Conservation (phyloP, 2,113 vertebrate species). For the Eptesicus fuscus region DNA sequence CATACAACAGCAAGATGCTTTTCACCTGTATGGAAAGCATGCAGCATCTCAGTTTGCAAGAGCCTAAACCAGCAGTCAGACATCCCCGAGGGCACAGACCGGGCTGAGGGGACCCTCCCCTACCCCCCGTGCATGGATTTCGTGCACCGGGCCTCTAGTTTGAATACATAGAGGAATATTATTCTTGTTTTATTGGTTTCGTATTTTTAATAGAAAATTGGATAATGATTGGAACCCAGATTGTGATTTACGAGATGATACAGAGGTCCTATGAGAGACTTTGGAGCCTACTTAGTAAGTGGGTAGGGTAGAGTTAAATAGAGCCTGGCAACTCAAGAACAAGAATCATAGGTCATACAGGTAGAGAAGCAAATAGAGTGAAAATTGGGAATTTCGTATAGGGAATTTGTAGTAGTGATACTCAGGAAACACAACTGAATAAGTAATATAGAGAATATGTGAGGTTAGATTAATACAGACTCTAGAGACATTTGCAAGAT, state of each 20-base stretch:
- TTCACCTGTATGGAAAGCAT: too few relatives aligned
- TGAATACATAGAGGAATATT: background rate
- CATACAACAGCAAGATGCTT: too few relatives aligned
- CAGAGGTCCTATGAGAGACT: background rate
- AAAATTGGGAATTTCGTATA: slow-evolving; percentile 5
- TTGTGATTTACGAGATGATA: slow-evolving; percentile 13
- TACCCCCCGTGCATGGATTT: too few relatives aligned
- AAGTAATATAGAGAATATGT: background rate
- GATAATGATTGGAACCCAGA: background rate
- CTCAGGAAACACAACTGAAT: background rate
- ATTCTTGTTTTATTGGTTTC: background rate
- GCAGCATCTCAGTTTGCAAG: too few relatives aligned
- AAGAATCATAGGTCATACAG: background rate
- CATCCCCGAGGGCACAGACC: too few relatives aligned
- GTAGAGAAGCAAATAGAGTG: background rate
- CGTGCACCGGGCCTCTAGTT: background rate
- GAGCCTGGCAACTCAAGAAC: background rate
- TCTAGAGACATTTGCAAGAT: background rate
- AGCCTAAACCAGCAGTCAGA: too few relatives aligned
- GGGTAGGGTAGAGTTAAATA: background rate
- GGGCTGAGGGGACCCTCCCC: too few relatives aligned
- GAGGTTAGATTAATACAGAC: background rate
- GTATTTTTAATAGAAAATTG: slow-evolving; percentile 30
- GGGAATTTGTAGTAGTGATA: background rate
- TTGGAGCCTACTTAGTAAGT: background rate